Percentiles rank a stretch among this genome's conserved stretches.
These are phyloP conservation scores for Drosophila paulistorum DNA, from an alignment of 1,140 invertebrate species.

Conservation along the genomic window DNA sequence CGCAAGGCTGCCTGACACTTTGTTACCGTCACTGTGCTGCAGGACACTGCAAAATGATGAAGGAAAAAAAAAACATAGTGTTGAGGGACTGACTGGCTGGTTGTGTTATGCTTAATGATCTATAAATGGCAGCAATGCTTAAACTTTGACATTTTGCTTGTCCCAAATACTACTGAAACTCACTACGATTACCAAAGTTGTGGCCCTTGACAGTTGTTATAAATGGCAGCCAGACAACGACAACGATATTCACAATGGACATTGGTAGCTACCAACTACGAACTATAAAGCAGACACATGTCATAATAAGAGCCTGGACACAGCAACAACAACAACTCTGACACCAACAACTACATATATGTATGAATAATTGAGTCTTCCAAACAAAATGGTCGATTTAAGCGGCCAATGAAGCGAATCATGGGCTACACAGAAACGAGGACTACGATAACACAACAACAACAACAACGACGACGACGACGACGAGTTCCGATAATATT, in stretches of 20 bases:
- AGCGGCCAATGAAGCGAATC: slow-evolving; percentile 72
- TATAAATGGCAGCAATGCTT: slow-evolving; percentile 75
- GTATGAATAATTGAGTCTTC: slow-evolving; percentile 78
- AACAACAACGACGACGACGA: background rate
- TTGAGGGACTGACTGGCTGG: background rate
- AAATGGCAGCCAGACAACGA: slow-evolving; percentile 61
- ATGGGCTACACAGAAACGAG: background rate
- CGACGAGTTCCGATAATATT: slow-evolving; percentile 69
- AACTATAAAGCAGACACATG: slow-evolving; percentile 74
- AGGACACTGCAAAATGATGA: slow-evolving; percentile 89
- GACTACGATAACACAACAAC: background rate
- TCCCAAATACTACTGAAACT: slow-evolving; percentile 51
- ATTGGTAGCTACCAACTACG: slow-evolving; percentile 49
- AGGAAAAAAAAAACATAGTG: background rate
- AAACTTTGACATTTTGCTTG: slow-evolving; percentile 67
- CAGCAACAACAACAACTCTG: slow-evolving; percentile 4
- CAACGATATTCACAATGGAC: slow-evolving; percentile 61
- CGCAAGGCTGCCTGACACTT: slow-evolving; percentile 94
- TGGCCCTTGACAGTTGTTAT: slow-evolving; percentile 74
- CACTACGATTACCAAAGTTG: slow-evolving; percentile 67
- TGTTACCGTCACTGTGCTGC: slow-evolving; percentile 94
- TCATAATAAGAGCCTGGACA: slow-evolving; percentile 59
- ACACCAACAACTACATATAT: slow-evolving; percentile 32
- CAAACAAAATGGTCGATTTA: slow-evolving; percentile 77
- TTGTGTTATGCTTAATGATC: slow-evolving; percentile 69